Evolutionary conservation across 2,888 invertebrate genomes (phyloP), one percentile per base, ranked within the genome.

Genomic region (Hydraecia micacea): DNA sequence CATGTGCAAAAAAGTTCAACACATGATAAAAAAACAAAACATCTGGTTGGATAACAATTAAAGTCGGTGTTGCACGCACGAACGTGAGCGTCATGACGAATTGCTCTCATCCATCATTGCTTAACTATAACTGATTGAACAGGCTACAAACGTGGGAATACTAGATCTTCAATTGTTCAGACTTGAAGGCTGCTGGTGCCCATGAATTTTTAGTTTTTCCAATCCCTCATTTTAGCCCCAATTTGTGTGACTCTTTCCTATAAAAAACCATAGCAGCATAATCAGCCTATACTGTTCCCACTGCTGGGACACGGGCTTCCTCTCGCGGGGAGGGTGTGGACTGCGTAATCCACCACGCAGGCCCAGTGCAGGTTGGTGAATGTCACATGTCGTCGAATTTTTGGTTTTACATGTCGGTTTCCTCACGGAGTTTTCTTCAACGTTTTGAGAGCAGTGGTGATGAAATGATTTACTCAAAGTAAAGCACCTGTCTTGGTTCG

Each of bases 41-140:
- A 69, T 72, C 62, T 67, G 52, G 72, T 52, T 75, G 66, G 49
- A 73, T 65, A 84, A 79, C 81, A 76, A 86, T 86, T 86, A 86
- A 77, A 81, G 69, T 55, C 70, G 32, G 75, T 71, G 75, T 75
- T 85, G 75, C 87, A 86, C 86, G 86, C 86, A 77, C 82, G 81
- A 79, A 76, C 80, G 55, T 79, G 73, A 78, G 55, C 39, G 32
- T 76, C 87, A 84, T 88, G 82, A 86, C 88, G 86, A 88, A 88
- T 88, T 68, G 79, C 69, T 62, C 72, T 32, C 74, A 80, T 72
- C 72, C 68, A 78, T 81, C 79, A 67, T 67, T 73, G 78, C 69
- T 78, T 71, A 83, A 80, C 77, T 74, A 77, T 32, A 75, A 79
- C 49, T 42, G 73, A 67, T 82, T 73, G 74, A 58, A 71, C 65